Evolutionary conservation across 2,113 vertebrate species (phyloP), one percentile per base, ranked within the genome.

Genomic region (Grammomys dolichurus): DNA sequence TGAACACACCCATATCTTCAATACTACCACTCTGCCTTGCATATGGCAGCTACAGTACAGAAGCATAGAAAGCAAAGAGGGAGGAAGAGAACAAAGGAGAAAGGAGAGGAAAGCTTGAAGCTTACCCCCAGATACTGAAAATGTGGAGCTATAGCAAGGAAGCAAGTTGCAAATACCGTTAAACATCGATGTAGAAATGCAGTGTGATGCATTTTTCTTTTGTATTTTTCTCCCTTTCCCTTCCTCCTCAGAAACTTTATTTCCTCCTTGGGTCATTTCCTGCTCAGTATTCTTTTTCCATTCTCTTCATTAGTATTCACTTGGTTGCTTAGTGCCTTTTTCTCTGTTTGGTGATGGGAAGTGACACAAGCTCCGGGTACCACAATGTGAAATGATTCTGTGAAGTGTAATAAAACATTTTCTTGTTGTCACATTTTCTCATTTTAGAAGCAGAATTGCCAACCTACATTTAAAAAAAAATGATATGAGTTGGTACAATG

Each of bases 361-460:
- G 36, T 89, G 43, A 80, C 69, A 85, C 17, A 24, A 12, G 14
- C 2, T 77, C 87, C 60, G 13, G 43, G 10, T 89, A n/a, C n/a
- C 67, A 58, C 9, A 14, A 24, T 94, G 31, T 93, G 67, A 97
- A 95, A 90, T 67, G 85, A 91, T 89, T 90, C 33, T 77, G 31
- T 76, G 67, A 89, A 89, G 9, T 31, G 67, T 63, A 86, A 92
- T 88, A 67, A 54, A 94, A 70, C 76, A 46, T 78, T 60, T 90
- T 80, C 12, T 88, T 91, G 91, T 81, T 86, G 76, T 60, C 84
- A 82, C 2, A 81, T 91, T 94, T 65, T 91, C 2, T 87, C 70
- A 51, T 54, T 89, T 94, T 77, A 93, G 85, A 97, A 67, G 48
- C 94, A 81, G 60, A 93, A n/a, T 54, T 95, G 76, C 51, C 81